A percentile compares a stretch with the other conserved stretches of the same genome.
phyloP scores from a whole-genome alignment of 2,888 invertebrate genomes.

The Coelopa pilipes region DNA sequence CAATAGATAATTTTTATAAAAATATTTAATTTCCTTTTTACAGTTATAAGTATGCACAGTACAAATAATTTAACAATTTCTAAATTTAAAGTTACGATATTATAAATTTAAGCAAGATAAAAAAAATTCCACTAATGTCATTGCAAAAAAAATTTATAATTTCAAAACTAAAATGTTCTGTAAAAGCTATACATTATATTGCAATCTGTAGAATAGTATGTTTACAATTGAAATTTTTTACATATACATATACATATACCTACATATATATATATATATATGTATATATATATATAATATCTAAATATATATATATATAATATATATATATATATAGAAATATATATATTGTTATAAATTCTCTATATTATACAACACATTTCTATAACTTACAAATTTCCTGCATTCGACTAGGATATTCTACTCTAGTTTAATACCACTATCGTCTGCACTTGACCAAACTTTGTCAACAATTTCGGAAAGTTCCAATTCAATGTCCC shows the following conservation, averaged over 20 bases:
- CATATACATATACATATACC: slow-evolving; percentile 25
- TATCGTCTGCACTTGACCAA: slow-evolving; percentile 67
- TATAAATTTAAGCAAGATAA: too few relatives aligned
- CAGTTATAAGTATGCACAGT: slow-evolving; percentile 31
- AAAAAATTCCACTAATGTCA: too few relatives aligned
- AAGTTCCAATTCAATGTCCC: slow-evolving; percentile 74
- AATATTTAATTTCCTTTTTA: slow-evolving; percentile 40
- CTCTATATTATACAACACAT: slow-evolving; percentile 11
- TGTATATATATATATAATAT: slow-evolving; percentile 11
- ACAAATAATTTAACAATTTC: slow-evolving; percentile 38
- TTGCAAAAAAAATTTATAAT: too few relatives aligned
- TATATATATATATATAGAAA: slow-evolving; percentile 24
- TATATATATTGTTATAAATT: slow-evolving; percentile 21
- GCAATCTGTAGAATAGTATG: slow-evolving; percentile 19
- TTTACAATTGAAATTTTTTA: not conserved
- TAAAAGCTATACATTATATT: slow-evolving; percentile 15
- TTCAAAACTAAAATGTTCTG: not conserved
- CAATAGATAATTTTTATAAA: slow-evolving; percentile 40
- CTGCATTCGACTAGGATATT: not conserved
- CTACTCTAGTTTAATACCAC: slow-evolving; percentile 59
- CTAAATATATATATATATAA: slow-evolving; percentile 24
- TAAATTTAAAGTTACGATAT: not conserved
- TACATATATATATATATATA: slow-evolving; percentile 27
- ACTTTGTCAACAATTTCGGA: slow-evolving; percentile 69
- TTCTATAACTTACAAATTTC: slow-evolving; percentile 25